Evolutionary conservation across 1,140 invertebrate genomes (phyloP).

Genomic region (Gryllus bimaculatus): DNA sequence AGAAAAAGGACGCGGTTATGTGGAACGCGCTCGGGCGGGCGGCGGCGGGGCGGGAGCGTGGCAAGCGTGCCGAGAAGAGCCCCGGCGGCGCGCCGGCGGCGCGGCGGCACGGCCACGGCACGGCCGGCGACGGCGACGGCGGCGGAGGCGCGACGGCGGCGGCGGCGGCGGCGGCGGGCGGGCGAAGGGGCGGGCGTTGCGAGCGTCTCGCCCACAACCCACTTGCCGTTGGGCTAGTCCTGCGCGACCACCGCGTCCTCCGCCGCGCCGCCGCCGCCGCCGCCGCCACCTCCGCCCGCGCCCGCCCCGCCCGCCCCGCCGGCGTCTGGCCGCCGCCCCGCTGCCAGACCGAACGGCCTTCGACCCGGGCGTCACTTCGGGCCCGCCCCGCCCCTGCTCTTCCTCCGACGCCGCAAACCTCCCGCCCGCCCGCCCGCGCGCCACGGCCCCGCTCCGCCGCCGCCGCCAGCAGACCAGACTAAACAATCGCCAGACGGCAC

Average conservation of each 20-base stretch:
- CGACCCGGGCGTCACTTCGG: neutral
- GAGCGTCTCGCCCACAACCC: neutral
- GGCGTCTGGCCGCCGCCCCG: neutral
- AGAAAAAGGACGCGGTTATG: constrained; percentile 3
- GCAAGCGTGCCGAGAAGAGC: neutral
- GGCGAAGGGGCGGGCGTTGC: no score
- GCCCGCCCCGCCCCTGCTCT: no score
- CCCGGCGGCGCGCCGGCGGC: no score
- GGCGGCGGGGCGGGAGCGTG: neutral
- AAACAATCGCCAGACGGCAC: constrained; percentile 2
- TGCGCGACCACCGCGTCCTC: neutral
- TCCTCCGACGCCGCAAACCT: neutral
- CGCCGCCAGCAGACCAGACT: neutral
- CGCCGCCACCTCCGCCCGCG: no score
- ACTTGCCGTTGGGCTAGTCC: neutral
- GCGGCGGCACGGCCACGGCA: neutral
- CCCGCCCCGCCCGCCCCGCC: no score
- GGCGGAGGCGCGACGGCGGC: no score
- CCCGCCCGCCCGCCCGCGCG: no score
- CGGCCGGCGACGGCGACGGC: neutral
- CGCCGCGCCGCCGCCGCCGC: no score
- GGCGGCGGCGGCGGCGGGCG: no score
- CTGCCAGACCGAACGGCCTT: neutral
- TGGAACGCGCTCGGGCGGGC: neutral
- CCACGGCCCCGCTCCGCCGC: no score